phyloP scores from a whole-genome alignment of 1,140 invertebrate species.

The Polyergus mexicanus region DNA sequence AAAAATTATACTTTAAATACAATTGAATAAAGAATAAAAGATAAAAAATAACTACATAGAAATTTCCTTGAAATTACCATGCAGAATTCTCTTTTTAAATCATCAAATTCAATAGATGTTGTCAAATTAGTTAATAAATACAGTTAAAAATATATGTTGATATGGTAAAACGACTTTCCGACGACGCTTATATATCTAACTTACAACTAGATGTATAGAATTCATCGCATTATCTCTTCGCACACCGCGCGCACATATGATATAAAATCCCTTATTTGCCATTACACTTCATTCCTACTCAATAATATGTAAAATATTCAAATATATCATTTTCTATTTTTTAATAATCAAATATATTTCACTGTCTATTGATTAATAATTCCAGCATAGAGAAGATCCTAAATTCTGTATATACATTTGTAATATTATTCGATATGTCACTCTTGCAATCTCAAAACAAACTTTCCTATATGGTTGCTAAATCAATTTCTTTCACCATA shows the following conservation, averaged over 20 bases:
- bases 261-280: background rate
- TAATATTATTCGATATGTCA: slow-evolving; percentile 5
- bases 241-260: background rate
- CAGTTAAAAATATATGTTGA: background rate
- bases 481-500: background rate
- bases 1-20: background rate
- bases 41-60: background rate
- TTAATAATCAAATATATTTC: too few relatives aligned
- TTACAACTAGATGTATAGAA: slow-evolving; percentile 43
- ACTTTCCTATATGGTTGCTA: background rate
- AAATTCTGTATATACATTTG: slow-evolving; percentile 8
- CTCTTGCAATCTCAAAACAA: background rate
- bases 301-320: background rate
- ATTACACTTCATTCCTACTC: slow-evolving; percentile 4
- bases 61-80: slow-evolving; percentile 1
- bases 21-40: background rate
- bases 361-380: too few relatives aligned
- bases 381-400: background rate
- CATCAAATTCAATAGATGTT: background rate
- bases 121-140: background rate
- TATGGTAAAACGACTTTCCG: slow-evolving; percentile 38
- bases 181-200: slow-evolving; percentile 19
- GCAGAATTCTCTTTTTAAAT: slow-evolving; percentile 1
- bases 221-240: background rate
- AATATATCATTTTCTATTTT: too few relatives aligned